Conservation (phyloP, 92 coral and sea anemone species). For the Zoanthus solanderi region DNA sequence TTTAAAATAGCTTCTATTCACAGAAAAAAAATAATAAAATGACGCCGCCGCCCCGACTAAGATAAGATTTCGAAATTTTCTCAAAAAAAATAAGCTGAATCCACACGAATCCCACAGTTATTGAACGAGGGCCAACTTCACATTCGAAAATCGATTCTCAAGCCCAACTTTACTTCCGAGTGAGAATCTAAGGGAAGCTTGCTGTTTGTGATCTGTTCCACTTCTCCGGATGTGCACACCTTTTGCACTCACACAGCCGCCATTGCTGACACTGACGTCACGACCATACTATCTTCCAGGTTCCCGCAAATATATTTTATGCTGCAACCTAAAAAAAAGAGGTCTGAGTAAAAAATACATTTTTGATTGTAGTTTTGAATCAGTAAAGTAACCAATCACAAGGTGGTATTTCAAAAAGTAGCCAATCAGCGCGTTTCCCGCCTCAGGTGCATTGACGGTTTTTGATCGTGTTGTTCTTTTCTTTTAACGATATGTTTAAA, state of each 20-base stretch:
- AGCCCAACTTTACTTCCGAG: conserved; percentile 29
- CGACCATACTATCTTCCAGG: conserved; percentile 19
- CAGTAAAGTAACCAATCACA: conserved; percentile 18
- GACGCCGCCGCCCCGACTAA: conserved; percentile 36
- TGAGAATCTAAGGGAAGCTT: conserved; percentile 10
- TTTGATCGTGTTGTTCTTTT: conserved; percentile 30
- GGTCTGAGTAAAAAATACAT: not conserved
- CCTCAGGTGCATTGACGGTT: conserved; percentile 34
- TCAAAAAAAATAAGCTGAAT: not conserved
- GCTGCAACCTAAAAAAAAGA: not conserved
- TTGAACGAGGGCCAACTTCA: not conserved
- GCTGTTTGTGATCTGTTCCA: conserved; percentile 30
- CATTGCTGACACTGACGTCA: conserved; percentile 44
- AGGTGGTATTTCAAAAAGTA: not conserved
- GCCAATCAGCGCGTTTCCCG: conserved; percentile 47
- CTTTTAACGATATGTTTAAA: conserved; percentile 6
- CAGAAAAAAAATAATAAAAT: conserved; percentile 9
- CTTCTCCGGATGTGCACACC: conserved; percentile 55
- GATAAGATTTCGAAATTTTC: conserved; percentile 8
- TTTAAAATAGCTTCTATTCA: conserved; percentile 19
- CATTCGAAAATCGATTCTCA: conserved; percentile 17
- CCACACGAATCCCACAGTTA: conserved; percentile 6
- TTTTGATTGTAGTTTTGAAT: not conserved
- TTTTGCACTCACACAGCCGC: conserved; percentile 45
- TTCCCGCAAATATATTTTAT: not conserved